Conservation (phyloP, 2,888 invertebrate genomes). For the Yponomeuta sedellus region DNA sequence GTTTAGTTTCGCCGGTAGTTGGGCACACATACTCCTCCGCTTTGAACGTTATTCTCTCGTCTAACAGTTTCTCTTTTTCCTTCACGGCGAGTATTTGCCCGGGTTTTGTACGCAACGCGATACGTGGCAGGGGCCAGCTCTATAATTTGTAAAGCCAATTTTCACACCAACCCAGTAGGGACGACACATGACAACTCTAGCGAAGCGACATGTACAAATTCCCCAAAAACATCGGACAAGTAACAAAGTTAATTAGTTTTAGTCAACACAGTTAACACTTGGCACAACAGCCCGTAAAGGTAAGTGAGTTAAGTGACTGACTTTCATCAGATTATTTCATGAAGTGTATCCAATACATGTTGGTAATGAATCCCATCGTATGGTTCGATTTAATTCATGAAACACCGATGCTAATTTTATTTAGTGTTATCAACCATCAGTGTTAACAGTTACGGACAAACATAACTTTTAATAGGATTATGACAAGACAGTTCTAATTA, state of each 20-base stretch:
- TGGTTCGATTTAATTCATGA: slow-evolving; percentile 24
- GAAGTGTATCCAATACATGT: not conserved
- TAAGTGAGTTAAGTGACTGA: not conserved
- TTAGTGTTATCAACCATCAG: slow-evolving; percentile 51
- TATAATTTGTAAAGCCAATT: slow-evolving; percentile 73
- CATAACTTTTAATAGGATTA: slow-evolving; percentile 43
- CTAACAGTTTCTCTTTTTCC: slow-evolving; percentile 92
- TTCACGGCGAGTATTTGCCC: slow-evolving; percentile 88
- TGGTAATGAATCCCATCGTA: not conserved
- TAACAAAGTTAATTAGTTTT: slow-evolving; percentile 38
- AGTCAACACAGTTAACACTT: slow-evolving; percentile 27
- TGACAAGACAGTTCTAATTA: slow-evolving; percentile 37
- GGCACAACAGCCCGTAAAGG: slow-evolving; percentile 19
- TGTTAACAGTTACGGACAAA: slow-evolving; percentile 53
- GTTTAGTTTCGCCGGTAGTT: slow-evolving; percentile 88
- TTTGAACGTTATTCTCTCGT: slow-evolving; percentile 91
- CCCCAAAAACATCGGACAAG: slow-evolving; percentile 35
- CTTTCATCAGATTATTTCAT: not conserved
- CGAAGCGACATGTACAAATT: slow-evolving; percentile 54
- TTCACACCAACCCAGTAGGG: slow-evolving; percentile 60
- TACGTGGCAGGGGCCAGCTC: slow-evolving; percentile 85
- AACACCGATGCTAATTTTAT: slow-evolving; percentile 32
- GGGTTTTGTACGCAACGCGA: slow-evolving; percentile 91
- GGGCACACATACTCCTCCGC: slow-evolving; percentile 94
- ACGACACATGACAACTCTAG: slow-evolving; percentile 43